These are phyloP conservation scores for Nyctereutes procyonoides DNA, from an alignment of 2,113 vertebrate species.

Conservation along the genomic window DNA sequence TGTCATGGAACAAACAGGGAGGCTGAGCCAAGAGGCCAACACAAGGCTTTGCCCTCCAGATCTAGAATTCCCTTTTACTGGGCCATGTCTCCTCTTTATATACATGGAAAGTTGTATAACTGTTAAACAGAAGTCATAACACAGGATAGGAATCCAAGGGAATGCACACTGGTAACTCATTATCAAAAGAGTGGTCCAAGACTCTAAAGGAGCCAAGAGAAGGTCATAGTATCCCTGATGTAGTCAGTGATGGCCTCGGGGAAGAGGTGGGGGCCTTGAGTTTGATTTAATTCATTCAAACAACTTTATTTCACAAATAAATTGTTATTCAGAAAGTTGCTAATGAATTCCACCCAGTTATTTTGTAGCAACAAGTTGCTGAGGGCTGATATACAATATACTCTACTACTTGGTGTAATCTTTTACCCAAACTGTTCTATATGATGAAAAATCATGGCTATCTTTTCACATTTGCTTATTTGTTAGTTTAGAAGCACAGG, in stretches of 20 bases:
- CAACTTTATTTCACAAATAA: conserved; percentile 53
- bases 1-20: neutral
- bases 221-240: neutral
- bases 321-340: conserved; percentile 58
- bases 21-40: neutral
- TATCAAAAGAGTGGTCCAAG: neutral
- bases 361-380: conserved; percentile 75
- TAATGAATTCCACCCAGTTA: conserved; percentile 54
- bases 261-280: neutral
- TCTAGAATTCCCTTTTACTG: neutral
- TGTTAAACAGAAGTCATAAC: conserved; percentile 17
- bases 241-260: neutral
- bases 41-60: neutral
- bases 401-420: conserved; percentile 52
- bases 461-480: neutral
- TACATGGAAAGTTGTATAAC: neutral
- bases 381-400: conserved; percentile 66
- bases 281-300: conserved; percentile 51
- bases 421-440: conserved; percentile 66
- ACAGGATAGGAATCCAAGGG: neutral
- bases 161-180: neutral
- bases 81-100: neutral
- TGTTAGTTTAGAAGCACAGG: conserved; percentile 29
- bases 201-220: neutral
- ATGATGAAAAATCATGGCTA: conserved; percentile 57